Base-by-base conservation (phyloP, 2,113 vertebrate genomes). In the Lucifuga dentata region DNA sequence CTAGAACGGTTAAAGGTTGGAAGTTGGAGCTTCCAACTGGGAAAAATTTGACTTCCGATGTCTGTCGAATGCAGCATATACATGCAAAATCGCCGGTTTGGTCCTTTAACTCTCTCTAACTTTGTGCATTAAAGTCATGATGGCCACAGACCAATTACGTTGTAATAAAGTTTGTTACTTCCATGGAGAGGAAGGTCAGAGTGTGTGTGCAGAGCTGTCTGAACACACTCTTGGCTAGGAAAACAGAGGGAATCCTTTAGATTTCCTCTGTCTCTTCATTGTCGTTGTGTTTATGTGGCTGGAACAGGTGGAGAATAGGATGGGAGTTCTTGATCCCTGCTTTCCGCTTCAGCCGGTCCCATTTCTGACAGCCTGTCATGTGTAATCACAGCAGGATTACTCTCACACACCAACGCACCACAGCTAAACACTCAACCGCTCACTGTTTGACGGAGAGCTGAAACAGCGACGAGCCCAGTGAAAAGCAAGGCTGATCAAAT, bases 351-450 rank as follows among this genome's bases (percentile, higher is more conserved):
- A 81, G 67, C 89, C 83, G 24, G 91, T 92, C 93, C 91, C 66
- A 67, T 71, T 84, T 90, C 76, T 94, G 95, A 95, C 94, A 94
- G 90, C 72, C 86, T 95, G 95, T 95, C 94, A 9, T 81, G 87
- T 90, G 81, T 50, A 69, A 92, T 97, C 87, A 94, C 36, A 2
- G 36, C 61, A 71, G 80, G 79, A 84, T 90, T 86, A 88, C 80
- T 92, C 86, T 53, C 89, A 84, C 65, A 20, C 73, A 20, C 73
- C 82, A 79, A 40, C 51, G 69, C 66, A 63, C 86, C 68, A 51
- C 65, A 76, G 73, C 59, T 19, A 60, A 84, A 68, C 36, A 80
- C 74, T 68, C 65, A 84, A 49, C 76, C 7, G 55, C 68, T 69
- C 44, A 75, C 71, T 68, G 76, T 73, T 63, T 75, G 84, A 41